These are phyloP conservation scores for Tubulanus polymorphus DNA, from an alignment of 2,888 invertebrate genomes.

Conservation along the genomic window DNA sequence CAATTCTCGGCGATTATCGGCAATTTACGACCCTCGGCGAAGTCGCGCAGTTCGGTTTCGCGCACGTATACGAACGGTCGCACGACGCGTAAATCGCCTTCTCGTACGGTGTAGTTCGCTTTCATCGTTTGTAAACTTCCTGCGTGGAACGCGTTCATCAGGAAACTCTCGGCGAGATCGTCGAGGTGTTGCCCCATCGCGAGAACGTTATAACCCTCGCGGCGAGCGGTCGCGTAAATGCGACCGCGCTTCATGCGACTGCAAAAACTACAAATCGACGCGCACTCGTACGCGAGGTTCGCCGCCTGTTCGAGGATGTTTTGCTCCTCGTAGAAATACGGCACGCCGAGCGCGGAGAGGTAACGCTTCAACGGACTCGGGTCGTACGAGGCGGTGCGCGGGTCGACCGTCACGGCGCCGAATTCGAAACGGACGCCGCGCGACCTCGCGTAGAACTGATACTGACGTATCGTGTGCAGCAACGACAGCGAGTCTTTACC, in stretches of 20 bases:
- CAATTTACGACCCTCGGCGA: constrained; percentile 66
- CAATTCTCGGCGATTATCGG: constrained; percentile 68
- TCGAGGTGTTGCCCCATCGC: constrained; percentile 83
- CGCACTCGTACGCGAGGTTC: constrained; percentile 51
- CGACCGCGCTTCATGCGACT: constrained; percentile 69
- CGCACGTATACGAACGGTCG: constrained; percentile 84
- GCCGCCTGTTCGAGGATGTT: constrained; percentile 58
- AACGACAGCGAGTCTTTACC: constrained; percentile 80
- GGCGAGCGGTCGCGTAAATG: constrained; percentile 70
- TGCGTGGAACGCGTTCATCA: constrained; percentile 76
- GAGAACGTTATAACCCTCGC: constrained; percentile 79
- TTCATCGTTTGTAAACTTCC: constrained; percentile 76
- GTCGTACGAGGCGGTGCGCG: constrained; percentile 61
- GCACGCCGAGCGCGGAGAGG: constrained; percentile 68
- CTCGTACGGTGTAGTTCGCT: constrained; percentile 73
- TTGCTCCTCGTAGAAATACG: constrained; percentile 72
- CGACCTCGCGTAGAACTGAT: constrained; percentile 67
- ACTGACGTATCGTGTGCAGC: constrained; percentile 78
- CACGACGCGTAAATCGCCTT: constrained; percentile 75
- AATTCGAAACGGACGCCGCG: constrained; percentile 71
- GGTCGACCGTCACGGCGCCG: constrained; percentile 73
- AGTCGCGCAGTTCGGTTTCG: constrained; percentile 69
- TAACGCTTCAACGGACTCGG: constrained; percentile 69
- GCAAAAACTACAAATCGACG: constrained; percentile 68
- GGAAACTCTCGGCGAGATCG: constrained; percentile 74